phyloP scores from a whole-genome alignment of 2,113 vertebrate genomes.

The Vombatus ursinus region DNA sequence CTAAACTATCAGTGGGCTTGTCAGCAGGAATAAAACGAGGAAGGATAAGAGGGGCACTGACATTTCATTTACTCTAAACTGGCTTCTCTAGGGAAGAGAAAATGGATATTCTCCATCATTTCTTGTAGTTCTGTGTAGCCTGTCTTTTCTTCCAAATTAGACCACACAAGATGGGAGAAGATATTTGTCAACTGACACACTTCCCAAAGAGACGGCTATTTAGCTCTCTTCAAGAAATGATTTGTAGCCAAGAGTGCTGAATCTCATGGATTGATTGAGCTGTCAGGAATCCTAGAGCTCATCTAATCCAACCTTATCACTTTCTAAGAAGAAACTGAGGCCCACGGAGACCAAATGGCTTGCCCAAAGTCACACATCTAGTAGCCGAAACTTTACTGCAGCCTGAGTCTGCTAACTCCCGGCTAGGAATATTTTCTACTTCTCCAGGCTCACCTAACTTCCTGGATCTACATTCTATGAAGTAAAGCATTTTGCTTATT shows the following conservation, averaged over 20 bases:
- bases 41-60: constrained; percentile 41
- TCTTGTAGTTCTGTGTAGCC: neutral
- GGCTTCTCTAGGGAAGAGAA: neutral
- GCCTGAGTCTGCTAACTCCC: neutral
- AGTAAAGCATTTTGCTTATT: constrained; percentile 39
- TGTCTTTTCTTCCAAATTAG: constrained; percentile 7
- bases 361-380: neutral
- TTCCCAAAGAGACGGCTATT: constrained; percentile 36
- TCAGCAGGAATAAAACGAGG: constrained; percentile 35
- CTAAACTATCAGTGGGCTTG: constrained; percentile 2
- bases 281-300: neutral
- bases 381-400: neutral
- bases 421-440: neutral
- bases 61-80: constrained; percentile 37
- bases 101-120: neutral
- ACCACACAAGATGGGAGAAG: neutral
- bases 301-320: neutral
- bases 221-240: constrained; percentile 44
- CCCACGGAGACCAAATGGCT: neutral
- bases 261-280: constrained; percentile 4
- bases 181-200: neutral
- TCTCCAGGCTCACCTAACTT: neutral
- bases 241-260: neutral
- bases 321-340: neutral
- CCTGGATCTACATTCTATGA: constrained; percentile 41